Evolutionary conservation across 2,797 vertebrate species (phyloP), one percentile per base, ranked within the genome.

Genomic region (Hoplostethus atlanticus): DNA sequence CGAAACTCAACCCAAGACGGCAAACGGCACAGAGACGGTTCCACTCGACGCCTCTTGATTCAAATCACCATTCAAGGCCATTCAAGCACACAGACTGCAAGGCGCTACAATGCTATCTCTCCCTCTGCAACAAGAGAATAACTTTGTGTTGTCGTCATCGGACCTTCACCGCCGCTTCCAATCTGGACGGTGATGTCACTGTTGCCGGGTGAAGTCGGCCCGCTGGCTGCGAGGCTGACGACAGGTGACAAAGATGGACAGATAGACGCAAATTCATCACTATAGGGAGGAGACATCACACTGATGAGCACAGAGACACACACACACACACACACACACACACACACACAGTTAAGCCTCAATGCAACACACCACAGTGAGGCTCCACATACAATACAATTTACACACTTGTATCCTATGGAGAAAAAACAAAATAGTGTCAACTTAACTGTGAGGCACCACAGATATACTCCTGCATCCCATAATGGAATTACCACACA

Each of bases 131-230:
- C 60, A 34, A 38, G 47, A 64, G 55, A 46, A 71, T 30, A 74
- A 57, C 66, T 82, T 42, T 28, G 63, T 46, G 67, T 5, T 40
- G 56, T 73, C 74, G 83, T 89, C 71, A 83, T 79, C 48, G 62
- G 80, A 84, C 77, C 79, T 54, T 76, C 60, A 9, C 56, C 3
- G 17, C 31, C n/a, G n/a, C 21, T 64, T 65, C 65, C 54, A 38
- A 50, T 53, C 71, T 66, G 77, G 70, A 87, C 84, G 87, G 87
- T 89, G 84, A 87, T 85, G 78, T 89, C 87, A 91, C 80, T 90
- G 89, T 92, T 89, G 84, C 78, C 46, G 81, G 82, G 82, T 38
- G 70, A 81, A 73, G 40, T 68, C 2, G 1, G 2, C 58, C 28
- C 3, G 15, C 48, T 3, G 47, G 10, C 28, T n/a, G 48, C 28